Percentiles rank a stretch among this genome's conserved stretches.
These are phyloP conservation scores for Chesias legatella DNA, from an alignment of 2,888 invertebrate species.

Conservation along the genomic window DNA sequence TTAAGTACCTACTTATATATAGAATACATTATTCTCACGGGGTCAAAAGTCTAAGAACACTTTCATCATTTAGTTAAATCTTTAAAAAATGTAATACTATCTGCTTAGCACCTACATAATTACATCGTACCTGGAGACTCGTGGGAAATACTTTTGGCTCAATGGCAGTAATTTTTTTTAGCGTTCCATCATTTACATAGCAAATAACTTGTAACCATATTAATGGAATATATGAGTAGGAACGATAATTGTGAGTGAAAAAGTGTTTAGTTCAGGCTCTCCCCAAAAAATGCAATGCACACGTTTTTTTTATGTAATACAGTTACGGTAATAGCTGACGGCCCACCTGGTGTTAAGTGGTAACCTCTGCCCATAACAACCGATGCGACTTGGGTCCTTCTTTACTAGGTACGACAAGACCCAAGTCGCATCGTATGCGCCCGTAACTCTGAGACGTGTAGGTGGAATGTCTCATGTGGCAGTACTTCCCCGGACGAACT, in stretches of 20 bases:
- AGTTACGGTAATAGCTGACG: no score
- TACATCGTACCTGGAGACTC: conserved; percentile 33
- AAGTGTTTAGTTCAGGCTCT: no score
- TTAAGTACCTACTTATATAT: conserved; percentile 5
- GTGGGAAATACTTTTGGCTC: conserved; percentile 49
- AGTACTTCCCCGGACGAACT: no score
- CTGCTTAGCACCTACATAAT: conserved; percentile 28
- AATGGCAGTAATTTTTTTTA: conserved; percentile 39
- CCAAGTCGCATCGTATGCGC: no score
- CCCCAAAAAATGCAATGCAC: no score
- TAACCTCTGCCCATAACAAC: no score
- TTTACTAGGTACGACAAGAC: no score
- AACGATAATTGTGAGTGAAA: neutral
- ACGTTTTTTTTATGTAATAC: no score
- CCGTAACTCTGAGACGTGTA: no score
- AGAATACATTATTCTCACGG: conserved; percentile 13
- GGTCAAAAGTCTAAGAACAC: conserved; percentile 16
- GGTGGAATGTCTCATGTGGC: no score
- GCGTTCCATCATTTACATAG: conserved; percentile 36
- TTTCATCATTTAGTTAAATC: conserved; percentile 20
- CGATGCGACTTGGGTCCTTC: no score
- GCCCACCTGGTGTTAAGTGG: no score
- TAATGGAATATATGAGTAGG: neutral
- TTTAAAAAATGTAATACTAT: conserved; percentile 20
- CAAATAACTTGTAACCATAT: conserved; percentile 32